Evolutionary conservation across 2,113 vertebrate species (phyloP), one percentile per base, ranked within the genome.

Genomic region (Cynopterus brachyotis): DNA sequence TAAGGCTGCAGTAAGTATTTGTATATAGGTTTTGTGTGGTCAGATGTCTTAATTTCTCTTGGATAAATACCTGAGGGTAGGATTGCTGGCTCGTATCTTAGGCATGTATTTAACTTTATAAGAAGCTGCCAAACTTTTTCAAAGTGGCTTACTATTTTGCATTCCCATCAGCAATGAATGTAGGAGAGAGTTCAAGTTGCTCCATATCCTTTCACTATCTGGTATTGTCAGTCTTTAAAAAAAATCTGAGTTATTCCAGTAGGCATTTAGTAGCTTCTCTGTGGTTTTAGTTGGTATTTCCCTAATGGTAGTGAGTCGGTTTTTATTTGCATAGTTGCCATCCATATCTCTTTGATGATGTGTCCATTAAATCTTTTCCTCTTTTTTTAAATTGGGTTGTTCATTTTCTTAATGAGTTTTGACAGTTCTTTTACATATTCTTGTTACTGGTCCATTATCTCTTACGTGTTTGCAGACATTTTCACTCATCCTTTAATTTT

Each of bases 1-100:
- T 84, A 94, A 92, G 86, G 22, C 32, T 59, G 10, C 37, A 67
- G 0, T 92, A 97, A 85, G 70, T 75, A 59, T 85, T 80, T 96
- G 47, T 59, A 5, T 85, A n/a, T 60, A 78, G 83, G 45, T 10
- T 80, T 85, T 92, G 35, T 80, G 42, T 95, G 40, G 64, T 79
- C 37, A 17, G 79, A 19, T 50, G 19, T 75, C 47, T 94, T 93
- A 50, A 84, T 90, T 94, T 94, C 47, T 88, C 40, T 85, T 47
- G 47, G 55, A n/a, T 76, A 84, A 91, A 92, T 88, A 79, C 11
- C 24, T 55, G 60, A 30, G 57, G 22, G 32, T 80, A 15, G 62
- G 59, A 69, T 75, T 83, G 59, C 64, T 82, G 64, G 26, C 13
- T 82, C 60, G 26, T 90, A 50, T 50, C 45, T 40, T 87, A 92